Base-by-base conservation (phyloP, 1,140 invertebrate species). In the Brachionus asplanchnoidis region DNA sequence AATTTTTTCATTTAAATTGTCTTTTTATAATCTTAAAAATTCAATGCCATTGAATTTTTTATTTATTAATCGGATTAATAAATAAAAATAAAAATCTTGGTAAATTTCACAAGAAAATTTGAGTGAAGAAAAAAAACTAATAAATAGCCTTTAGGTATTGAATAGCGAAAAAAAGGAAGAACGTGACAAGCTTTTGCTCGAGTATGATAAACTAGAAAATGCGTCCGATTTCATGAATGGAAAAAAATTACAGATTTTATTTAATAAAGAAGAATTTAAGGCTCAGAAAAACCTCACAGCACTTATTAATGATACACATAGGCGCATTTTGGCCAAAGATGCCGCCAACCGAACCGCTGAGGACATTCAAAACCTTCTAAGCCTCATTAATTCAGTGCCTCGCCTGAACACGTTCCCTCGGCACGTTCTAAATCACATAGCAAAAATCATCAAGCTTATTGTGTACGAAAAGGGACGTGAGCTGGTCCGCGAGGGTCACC, bases 251-350 rank as follows among this genome's bases (percentile, higher is more conserved):
- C 73, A 77, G 50, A 50, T 77, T 28, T 50, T 77, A 4, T 77
- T 77, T 20, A 77, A 77, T 46, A 77, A 53, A 32, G 73, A 77
- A 53, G 73, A 77, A 77, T 77, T 77, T 46, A 77, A 28, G 23
- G 73, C 73, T 53, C 73, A 77, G 50, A 77, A 77, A 53, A 77
- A 77, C 53, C 26, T 77, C 12, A 77, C 40, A 50, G 73, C 73
- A 4, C 20, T 77, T 14, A 77, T 77, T 12, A 77, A 20, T 26
- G 73, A 77, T 17, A 77, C 73, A 28, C 73, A 77, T 77, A 77
- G 73, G 46, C 8, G 20, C 23, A 77, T 77, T 14, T 36, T 77
- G 12, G 73, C 73, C 23, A 77, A 77, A 77, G 73, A 77, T 20
- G 40, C 73, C 3, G 23, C 44, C 8, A 26, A 44, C 26, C 73